Evolutionary conservation across 2,113 vertebrate genomes (phyloP).

Genomic region (Vicugna pacos): DNA sequence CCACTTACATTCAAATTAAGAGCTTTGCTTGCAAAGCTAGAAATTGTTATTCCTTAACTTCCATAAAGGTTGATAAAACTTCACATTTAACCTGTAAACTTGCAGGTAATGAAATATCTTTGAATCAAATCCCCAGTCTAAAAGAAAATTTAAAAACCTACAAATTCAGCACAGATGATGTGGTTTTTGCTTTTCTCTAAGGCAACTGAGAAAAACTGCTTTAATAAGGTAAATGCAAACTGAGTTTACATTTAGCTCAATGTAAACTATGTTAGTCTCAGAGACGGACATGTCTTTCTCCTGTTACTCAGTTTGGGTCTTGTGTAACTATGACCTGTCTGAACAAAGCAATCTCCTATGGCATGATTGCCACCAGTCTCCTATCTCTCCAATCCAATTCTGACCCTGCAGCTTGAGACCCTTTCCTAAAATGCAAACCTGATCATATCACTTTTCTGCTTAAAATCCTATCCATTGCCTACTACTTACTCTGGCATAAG

Average conservation of each 20-base stretch:
- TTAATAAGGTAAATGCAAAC: neutral
- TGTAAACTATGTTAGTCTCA: neutral
- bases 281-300: neutral
- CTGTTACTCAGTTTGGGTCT: neutral
- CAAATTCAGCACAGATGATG: neutral
- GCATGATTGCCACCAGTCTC: neutral
- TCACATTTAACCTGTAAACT: neutral
- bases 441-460: neutral
- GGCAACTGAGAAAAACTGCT: neutral
- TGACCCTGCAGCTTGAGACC: neutral
- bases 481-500: neutral
- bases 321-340: neutral
- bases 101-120: neutral
- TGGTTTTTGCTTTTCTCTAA: neutral
- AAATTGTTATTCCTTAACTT: constrained; percentile 32
- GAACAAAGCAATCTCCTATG: neutral
- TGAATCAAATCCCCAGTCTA: neutral
- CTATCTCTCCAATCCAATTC: neutral
- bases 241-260: neutral
- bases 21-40: neutral
- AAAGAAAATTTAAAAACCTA: neutral
- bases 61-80: neutral
- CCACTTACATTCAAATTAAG: constrained; percentile 4
- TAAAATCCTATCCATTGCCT: constrained; percentile 21
- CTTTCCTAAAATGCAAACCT: constrained; percentile 20